A percentile compares a stretch with the other conserved stretches of the same genome.
Evolutionary conservation across 2,113 vertebrate species (phyloP).

Genomic region (Brachypodius melanocephalos): DNA sequence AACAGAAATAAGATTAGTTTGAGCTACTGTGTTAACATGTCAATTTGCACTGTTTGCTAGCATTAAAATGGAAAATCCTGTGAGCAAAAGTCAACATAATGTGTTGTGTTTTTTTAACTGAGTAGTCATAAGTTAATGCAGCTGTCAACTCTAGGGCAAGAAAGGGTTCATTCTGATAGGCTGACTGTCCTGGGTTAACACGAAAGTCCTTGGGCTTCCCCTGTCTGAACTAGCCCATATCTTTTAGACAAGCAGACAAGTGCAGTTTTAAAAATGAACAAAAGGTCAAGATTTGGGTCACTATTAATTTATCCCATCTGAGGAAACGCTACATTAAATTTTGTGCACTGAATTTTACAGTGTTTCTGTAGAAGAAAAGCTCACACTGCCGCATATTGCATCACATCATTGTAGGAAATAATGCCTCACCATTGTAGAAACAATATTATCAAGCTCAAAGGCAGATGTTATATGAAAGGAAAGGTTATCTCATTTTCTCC

Average conservation of each 20-base stretch:
- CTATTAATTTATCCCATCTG: neutral
- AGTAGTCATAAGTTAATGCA: neutral
- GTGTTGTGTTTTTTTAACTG: neutral
- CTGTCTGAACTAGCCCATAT: neutral
- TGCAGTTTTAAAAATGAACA: neutral
- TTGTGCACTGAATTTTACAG: neutral
- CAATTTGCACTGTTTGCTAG: neutral
- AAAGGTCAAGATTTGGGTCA: neutral
- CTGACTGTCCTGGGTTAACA: neutral
- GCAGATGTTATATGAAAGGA: neutral
- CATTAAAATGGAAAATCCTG: neutral
- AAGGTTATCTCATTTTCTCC: neutral
- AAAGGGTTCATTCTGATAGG: neutral
- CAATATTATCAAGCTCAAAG: neutral
- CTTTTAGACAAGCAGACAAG: neutral
- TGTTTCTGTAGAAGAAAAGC: neutral
- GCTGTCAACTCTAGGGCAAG: neutral
- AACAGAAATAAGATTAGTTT: neutral
- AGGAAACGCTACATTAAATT: neutral
- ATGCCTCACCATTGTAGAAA: neutral
- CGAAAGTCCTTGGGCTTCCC: neutral
- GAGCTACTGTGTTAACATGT: neutral
- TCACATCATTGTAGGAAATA: neutral
- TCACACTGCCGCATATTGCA: neutral
- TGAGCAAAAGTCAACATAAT: neutral